Evolutionary conservation across 2,113 vertebrate genomes (phyloP), one percentile per base, ranked within the genome.

Genomic region (Calyptomena viridis): DNA sequence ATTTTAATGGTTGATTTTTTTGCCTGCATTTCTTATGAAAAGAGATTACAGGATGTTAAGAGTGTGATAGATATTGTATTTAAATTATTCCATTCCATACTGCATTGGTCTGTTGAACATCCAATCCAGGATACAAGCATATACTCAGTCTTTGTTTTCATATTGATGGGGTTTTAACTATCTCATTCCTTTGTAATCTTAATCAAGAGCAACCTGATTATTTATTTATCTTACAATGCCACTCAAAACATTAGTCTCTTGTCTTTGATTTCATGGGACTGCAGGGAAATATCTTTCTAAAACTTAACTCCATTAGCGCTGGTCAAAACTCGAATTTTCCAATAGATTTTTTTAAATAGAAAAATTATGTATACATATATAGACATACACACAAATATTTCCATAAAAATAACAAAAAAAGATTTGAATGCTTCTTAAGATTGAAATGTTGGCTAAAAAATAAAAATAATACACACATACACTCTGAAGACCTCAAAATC

Each of bases 371-470:
- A 39, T 5, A 37, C 5, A 56, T 62, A 72, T 4, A 22, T 4
- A 85, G 6, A 50, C 18, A 55, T 12, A 30, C 2, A 33, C 5
- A 49, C 18, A 52, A 20, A 20, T 24, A 63, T 87, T 76, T 68
- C 21, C 18, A 18, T 24, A 23, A 14, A 49, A 59, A 73, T 46
- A 12, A 30, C 46, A n/a, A 1, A 4, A 14, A 14, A 47, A 69
- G n/a, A n/a, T 4, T 0, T 82, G 8, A 50, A 0, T 49, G 2
- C 3, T 69, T 13, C 73, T 9, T 64, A 52, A 44, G 14, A 56
- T 23, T 59, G 23, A 85, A 90, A 47, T 0, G 0, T 6, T 67
- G 12, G 12, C 27, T 75, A 18, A 89, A 84, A 92, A 67, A 40
- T 74, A 10, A 59, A 90, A 72, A 55, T 47, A 71, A 58, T 81